Percentiles rank a stretch among this genome's conserved stretches.
phyloP scores from a whole-genome alignment of 2,888 invertebrate species.

The Eucera pruinosa region DNA sequence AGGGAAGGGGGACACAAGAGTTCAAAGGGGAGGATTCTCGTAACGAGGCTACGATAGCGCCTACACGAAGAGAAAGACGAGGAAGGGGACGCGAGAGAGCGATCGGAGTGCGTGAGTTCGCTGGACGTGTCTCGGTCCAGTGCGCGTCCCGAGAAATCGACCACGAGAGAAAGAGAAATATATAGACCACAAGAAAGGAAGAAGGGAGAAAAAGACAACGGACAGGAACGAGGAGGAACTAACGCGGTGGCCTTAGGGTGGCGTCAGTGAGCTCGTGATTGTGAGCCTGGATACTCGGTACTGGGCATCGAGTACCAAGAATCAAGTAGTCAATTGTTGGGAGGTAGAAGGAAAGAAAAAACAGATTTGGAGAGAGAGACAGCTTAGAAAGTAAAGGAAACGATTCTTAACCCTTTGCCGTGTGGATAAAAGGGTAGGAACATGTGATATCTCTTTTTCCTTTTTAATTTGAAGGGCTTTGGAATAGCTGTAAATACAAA shows the following conservation, averaged over 20 bases:
- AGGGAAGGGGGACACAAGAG: constrained; percentile 37
- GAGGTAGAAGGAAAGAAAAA: constrained; percentile 16
- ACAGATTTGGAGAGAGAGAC: constrained; percentile 18
- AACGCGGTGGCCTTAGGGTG: constrained; percentile 72
- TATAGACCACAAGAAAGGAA: constrained; percentile 13
- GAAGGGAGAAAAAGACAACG: constrained; percentile 41
- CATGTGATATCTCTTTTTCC: too few relatives aligned
- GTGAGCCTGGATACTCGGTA: constrained; percentile 57
- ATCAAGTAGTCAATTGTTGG: constrained; percentile 55
- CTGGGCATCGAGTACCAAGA: constrained; percentile 53
- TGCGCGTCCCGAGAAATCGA: constrained; percentile 55
- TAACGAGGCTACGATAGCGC: constrained; percentile 67
- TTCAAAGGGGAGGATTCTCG: constrained; percentile 64
- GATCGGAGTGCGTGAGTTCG: constrained; percentile 67
- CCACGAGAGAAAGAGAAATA: constrained; percentile 33
- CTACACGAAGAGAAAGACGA: constrained; percentile 43
- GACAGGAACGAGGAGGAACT: constrained; percentile 62
- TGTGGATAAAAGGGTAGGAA: too few relatives aligned
- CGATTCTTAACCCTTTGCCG: too few relatives aligned
- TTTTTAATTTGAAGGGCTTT: too few relatives aligned
- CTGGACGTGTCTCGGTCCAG: constrained; percentile 64
- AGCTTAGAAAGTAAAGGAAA: constrained; percentile 26
- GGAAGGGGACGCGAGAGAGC: constrained; percentile 29
- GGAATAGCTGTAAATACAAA: too few relatives aligned
- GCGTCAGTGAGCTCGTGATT: constrained; percentile 59